Evolutionary conservation across 2,888 invertebrate genomes (phyloP), one percentile per base, ranked within the genome.

Genomic region (Calliphora vomitoria): DNA sequence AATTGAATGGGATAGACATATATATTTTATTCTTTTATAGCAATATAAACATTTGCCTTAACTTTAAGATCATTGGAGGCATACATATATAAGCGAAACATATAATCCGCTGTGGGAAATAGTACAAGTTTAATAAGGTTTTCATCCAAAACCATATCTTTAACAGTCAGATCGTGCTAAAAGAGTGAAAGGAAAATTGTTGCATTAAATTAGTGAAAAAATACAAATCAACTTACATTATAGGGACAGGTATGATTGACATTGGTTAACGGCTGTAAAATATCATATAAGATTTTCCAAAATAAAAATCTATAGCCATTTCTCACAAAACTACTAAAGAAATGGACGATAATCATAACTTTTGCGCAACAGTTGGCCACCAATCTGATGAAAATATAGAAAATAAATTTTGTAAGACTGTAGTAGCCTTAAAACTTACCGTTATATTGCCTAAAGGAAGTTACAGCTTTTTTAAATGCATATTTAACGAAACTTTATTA

Each of bases 281-380:
- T 55, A 10, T 78, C 66, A 2, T 41, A 18, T 11, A 66, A 41
- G 11, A 78, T 15, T 25, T 78, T 78, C 78, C 78, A 78, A 38
- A 78, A 78, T 53, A 78, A 38, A 35, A 41, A 55, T 8, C 53
- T 53, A 66, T 55, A 38, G 5, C 66, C n/a, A 13, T 47, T 72
- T 15, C 55, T 53, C 1, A 84, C 0, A 15, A 78, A 79, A 8
- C 25, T 38, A n/a, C 83, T 84, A 84, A 41, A 84, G n/a, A 66
- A 84, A 84, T 1, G 83, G 83, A 0, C 78, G 83, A 13, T 72
- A 84, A 35, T 66, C 78, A n/a, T 72, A 47, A 25, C 78, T 78
- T 38, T 78, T 78, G n/a, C 78, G 69, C 35, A 84, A 44, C 3
- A 84, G 25, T n/a, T 84, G 71, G 0, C 8, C 55, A 38, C 47